phyloP scores from a whole-genome alignment of 2,797 vertebrate species.

The Chelidonichthys spinosus region DNA sequence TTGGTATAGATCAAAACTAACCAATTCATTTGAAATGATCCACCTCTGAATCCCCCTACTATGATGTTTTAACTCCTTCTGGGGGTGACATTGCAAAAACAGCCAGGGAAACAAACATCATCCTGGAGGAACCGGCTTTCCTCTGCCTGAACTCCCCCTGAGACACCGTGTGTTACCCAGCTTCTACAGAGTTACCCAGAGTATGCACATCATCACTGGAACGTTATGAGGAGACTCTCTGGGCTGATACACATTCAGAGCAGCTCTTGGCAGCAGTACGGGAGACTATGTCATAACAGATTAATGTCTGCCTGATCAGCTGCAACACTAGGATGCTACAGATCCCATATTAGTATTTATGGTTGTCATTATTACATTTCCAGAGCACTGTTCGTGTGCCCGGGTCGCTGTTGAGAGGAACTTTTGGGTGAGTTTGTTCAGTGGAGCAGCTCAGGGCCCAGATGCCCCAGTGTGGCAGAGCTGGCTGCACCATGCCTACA shows the following conservation, averaged over 20 bases:
- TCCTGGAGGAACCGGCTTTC: background rate
- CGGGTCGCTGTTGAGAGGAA: conserved; percentile 37
- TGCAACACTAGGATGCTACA: background rate
- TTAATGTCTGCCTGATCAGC: conserved; percentile 9
- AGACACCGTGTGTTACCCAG: no score
- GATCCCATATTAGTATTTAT: background rate
- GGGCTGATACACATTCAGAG: no score
- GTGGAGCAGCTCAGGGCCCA: conserved; percentile 61
- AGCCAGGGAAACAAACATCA: background rate
- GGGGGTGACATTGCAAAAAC: background rate
- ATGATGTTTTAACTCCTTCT: background rate
- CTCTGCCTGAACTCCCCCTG: background rate
- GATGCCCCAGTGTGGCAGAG: conserved; percentile 57
- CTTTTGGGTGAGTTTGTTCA: conserved; percentile 66
- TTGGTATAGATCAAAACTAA: background rate
- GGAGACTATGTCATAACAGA: background rate
- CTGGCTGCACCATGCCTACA: conserved; percentile 51
- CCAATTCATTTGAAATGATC: background rate
- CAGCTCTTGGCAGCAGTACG: no score
- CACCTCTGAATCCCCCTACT: background rate
- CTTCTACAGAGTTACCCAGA: no score
- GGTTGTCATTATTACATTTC: background rate
- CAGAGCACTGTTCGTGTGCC: conserved; percentile 10
- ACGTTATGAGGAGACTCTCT: no score
- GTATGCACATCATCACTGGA: no score